Conservation (phyloP, 2,888 invertebrate species). For the Lacanobia oleracea region DNA sequence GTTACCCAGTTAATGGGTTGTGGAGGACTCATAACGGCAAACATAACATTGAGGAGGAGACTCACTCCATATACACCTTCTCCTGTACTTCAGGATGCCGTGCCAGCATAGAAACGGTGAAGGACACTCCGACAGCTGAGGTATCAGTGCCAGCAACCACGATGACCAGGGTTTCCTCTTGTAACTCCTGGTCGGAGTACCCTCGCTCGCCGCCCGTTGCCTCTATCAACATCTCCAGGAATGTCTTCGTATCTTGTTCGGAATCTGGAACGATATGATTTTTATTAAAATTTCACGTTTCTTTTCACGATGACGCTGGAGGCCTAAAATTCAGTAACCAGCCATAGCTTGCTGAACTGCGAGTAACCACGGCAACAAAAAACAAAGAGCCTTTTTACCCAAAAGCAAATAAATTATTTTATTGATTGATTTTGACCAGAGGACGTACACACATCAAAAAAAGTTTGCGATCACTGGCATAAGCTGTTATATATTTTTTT, state of each 20-base stretch:
- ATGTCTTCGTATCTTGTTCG: constrained; percentile 54
- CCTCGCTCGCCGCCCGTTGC: constrained; percentile 61
- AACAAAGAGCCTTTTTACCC: too few relatives aligned
- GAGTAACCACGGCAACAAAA: too few relatives aligned
- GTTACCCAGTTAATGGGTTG: too few relatives aligned
- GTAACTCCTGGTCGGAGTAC: constrained; percentile 70
- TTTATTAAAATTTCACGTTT: not conserved
- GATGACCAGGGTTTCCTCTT: constrained; percentile 75
- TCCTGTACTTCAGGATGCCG: constrained; percentile 73
- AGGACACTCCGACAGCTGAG: constrained; percentile 72
- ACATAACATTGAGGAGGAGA: not conserved
- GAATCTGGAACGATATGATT: constrained; percentile 8
- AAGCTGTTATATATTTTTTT: too few relatives aligned
- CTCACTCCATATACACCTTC: constrained; percentile 74
- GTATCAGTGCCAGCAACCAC: constrained; percentile 78
- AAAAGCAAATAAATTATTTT: too few relatives aligned
- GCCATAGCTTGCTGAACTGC: too few relatives aligned
- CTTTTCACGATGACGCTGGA: not conserved
- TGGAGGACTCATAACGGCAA: too few relatives aligned
- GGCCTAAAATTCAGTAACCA: too few relatives aligned
- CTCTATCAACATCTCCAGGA: constrained; percentile 74
- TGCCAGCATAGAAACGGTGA: constrained; percentile 71
- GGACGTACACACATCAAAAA: too few relatives aligned
- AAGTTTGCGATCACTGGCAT: too few relatives aligned
- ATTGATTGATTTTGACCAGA: too few relatives aligned